Evolutionary conservation across 2,797 vertebrate species (phyloP).

Genomic region (Liparis tanakae): DNA sequence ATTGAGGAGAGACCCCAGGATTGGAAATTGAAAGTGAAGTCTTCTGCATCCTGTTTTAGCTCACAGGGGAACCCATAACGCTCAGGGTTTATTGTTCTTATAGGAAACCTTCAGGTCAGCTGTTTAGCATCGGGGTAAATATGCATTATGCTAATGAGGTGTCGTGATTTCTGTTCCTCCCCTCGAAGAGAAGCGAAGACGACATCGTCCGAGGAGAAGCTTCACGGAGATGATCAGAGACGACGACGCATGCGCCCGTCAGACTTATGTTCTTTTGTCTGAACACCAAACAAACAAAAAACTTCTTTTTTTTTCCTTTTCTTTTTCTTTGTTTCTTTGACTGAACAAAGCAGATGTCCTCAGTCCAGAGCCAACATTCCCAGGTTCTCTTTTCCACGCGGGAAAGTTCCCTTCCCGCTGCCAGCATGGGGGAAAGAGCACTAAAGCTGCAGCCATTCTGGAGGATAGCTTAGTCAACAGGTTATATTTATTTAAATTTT

Average conservation of each 20-base stretch:
- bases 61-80: conserved; percentile 23
- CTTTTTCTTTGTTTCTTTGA: conserved; percentile 50
- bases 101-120: neutral
- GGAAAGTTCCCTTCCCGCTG: conserved; percentile 79
- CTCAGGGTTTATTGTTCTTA: conserved; percentile 19
- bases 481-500: conserved; percentile 69
- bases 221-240: neutral
- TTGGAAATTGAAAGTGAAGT: conserved; percentile 12
- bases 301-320: conserved; percentile 24
- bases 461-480: conserved; percentile 77
- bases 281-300: conserved; percentile 44
- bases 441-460: conserved; percentile 69
- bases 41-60: conserved; percentile 12
- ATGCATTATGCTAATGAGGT: conserved; percentile 41
- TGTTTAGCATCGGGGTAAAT: conserved; percentile 16
- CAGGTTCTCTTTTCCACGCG: conserved; percentile 79
- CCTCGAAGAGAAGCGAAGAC: conserved; percentile 9
- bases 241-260: neutral
- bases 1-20: neutral
- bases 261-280: conserved; percentile 37
- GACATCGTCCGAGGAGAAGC: neutral
- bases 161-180: conserved; percentile 19
- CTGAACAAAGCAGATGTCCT: conserved; percentile 81
- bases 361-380: conserved; percentile 78
- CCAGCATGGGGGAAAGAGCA: conserved; percentile 70